Conservation (phyloP, 2,888 invertebrate genomes). For the Hypena proboscidalis region DNA sequence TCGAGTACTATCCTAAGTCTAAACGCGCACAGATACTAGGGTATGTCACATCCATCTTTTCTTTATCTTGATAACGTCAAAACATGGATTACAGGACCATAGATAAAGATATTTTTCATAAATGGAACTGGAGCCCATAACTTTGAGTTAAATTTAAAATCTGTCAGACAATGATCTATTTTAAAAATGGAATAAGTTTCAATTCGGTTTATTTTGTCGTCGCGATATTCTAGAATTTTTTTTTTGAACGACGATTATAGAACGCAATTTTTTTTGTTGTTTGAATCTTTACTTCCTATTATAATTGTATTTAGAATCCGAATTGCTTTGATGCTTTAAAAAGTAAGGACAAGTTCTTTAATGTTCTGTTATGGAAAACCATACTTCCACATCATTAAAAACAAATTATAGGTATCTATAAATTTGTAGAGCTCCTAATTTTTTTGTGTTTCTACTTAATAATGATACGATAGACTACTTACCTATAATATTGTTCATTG, state of each 20-base stretch:
- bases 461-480: too few relatives aligned
- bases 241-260: not conserved
- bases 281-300: not conserved
- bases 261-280: not conserved
- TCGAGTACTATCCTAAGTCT: constrained; percentile 32
- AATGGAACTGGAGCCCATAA: constrained; percentile 19
- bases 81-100: constrained; percentile 40
- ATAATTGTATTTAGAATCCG: not conserved
- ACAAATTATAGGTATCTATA: too few relatives aligned
- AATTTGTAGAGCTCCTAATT: too few relatives aligned
- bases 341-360: too few relatives aligned
- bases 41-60: constrained; percentile 55
- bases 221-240: too few relatives aligned
- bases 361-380: too few relatives aligned
- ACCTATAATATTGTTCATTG: too few relatives aligned
- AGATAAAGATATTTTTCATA: constrained; percentile 35
- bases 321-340: too few relatives aligned
- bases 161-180: constrained; percentile 34
- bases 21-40: constrained; percentile 33
- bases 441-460: too few relatives aligned
- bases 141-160: constrained; percentile 34
- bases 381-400: too few relatives aligned
- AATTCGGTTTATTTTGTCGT: too few relatives aligned
- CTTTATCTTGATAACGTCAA: constrained; percentile 50
- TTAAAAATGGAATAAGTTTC: constrained; percentile 15